Conservation (phyloP, 2,888 invertebrate species). For the Ormyrus labotus region DNA sequence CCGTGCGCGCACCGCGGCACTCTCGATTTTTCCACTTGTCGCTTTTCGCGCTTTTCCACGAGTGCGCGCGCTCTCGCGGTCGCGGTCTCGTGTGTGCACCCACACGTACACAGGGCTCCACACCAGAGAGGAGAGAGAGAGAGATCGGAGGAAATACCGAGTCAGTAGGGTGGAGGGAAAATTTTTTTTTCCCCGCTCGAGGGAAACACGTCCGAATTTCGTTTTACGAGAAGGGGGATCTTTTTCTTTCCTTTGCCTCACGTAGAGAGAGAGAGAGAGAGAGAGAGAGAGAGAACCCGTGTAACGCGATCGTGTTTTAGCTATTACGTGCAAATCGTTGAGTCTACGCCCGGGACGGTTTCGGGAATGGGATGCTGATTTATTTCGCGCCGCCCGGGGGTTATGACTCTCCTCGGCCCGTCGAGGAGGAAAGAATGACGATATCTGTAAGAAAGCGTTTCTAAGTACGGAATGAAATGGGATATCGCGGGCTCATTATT, state of each 20-base stretch:
- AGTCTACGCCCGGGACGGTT: conserved; percentile 15
- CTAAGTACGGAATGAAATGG: too few species aligned
- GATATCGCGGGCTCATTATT: too few species aligned
- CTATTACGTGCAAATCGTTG: conserved; percentile 36
- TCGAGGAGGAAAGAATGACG: too few species aligned
- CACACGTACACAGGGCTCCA: background rate
- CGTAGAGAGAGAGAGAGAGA: background rate
- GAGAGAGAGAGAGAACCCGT: background rate
- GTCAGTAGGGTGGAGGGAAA: background rate
- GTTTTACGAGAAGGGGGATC: conserved; percentile 23
- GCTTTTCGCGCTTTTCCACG: conserved; percentile 47
- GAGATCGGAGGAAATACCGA: conserved; percentile 10
- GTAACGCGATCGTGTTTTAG: conserved; percentile 33
- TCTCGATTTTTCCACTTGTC: conserved; percentile 48
- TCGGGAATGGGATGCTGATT: conserved; percentile 24
- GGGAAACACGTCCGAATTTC: conserved; percentile 38
- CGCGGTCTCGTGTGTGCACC: background rate
- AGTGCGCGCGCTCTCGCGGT: conserved; percentile 13
- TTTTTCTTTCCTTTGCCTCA: conserved; percentile 21
- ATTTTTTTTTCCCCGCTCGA: conserved; percentile 15
- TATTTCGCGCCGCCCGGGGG: background rate
- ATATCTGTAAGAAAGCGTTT: too few species aligned
- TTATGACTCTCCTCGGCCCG: conserved; percentile 1
- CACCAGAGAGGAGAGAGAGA: conserved; percentile 10
- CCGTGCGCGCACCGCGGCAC: background rate